A percentile compares a stretch with the other conserved stretches of the same genome.
Evolutionary conservation across 2,113 vertebrate genomes (phyloP).

Genomic region (Lanius collurio): DNA sequence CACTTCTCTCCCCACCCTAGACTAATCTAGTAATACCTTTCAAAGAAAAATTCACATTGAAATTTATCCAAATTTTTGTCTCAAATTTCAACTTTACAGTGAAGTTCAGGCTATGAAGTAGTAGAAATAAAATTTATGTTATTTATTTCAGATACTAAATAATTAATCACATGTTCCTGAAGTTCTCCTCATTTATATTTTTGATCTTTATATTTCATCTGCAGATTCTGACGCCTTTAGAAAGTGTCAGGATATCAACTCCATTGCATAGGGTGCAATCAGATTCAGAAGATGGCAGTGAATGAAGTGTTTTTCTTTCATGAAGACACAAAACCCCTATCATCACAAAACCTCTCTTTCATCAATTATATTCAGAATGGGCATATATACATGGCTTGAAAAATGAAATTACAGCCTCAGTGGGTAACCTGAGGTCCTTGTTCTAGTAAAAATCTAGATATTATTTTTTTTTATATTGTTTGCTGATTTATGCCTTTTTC

Average conservation of each 20-base stretch:
- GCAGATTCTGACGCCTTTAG: neutral
- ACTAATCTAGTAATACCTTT: neutral
- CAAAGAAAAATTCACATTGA: neutral
- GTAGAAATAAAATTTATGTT: neutral
- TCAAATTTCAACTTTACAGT: neutral
- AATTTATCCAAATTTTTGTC: neutral
- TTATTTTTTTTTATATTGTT: neutral
- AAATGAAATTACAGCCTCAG: neutral
- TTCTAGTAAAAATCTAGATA: neutral
- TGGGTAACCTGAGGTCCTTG: neutral
- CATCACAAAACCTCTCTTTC: neutral
- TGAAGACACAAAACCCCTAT: neutral
- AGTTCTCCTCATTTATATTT: neutral
- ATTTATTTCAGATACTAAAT: neutral
- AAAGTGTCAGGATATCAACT: neutral
- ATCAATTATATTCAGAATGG: neutral
- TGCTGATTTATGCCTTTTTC: neutral
- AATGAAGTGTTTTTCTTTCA: neutral
- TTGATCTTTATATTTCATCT: neutral
- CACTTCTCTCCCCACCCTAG: accelerated
- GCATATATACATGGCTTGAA: neutral
- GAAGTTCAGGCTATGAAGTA: neutral
- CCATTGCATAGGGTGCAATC: neutral
- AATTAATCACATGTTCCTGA: neutral
- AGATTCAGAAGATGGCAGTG: neutral